Conservation (phyloP, 2,797 vertebrate genomes). For the Coreius guichenoti region DNA sequence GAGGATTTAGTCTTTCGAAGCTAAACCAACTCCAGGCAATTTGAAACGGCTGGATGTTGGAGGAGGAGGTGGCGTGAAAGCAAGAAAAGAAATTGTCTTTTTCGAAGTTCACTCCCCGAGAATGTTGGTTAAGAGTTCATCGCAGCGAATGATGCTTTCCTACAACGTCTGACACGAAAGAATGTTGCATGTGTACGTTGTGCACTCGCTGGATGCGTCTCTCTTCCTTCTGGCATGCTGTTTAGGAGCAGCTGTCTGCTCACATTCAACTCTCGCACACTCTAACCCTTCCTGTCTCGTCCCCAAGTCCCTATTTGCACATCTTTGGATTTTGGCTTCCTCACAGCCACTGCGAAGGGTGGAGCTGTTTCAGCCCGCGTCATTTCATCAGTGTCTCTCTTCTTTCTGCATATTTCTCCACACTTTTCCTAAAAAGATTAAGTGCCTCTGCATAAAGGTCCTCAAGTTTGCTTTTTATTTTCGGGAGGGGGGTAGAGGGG, state of each 20-base stretch:
- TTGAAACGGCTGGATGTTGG: conserved; percentile 55
- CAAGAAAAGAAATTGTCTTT: conserved; percentile 61
- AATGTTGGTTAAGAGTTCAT: conserved; percentile 71
- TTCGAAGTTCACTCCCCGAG: conserved; percentile 68
- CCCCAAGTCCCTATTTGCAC: conserved; percentile 69
- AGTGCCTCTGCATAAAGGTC: conserved; percentile 63
- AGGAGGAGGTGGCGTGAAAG: conserved; percentile 40
- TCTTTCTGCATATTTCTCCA: conserved; percentile 56
- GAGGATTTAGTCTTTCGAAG: conserved; percentile 66
- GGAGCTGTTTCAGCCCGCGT: conserved; percentile 67
- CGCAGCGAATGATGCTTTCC: conserved; percentile 74
- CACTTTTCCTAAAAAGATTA: conserved; percentile 55
- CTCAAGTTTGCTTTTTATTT: conserved; percentile 54
- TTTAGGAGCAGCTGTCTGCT: conserved; percentile 79
- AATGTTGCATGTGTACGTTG: conserved; percentile 73
- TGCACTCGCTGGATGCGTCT: conserved; percentile 43
- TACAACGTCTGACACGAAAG: conserved; percentile 77
- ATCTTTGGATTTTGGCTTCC: conserved; percentile 78
- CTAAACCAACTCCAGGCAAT: conserved; percentile 67
- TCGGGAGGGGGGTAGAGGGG: conserved; percentile 29
- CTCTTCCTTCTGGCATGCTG: conserved; percentile 72
- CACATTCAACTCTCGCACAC: conserved; percentile 60
- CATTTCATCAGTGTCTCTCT: conserved; percentile 57
- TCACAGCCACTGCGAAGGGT: conserved; percentile 68
- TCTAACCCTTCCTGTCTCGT: conserved; percentile 71